A percentile compares a stretch with the other conserved stretches of the same genome.
phyloP scores from a whole-genome alignment of 2,888 invertebrate species.

The Mythimna loreyi region DNA sequence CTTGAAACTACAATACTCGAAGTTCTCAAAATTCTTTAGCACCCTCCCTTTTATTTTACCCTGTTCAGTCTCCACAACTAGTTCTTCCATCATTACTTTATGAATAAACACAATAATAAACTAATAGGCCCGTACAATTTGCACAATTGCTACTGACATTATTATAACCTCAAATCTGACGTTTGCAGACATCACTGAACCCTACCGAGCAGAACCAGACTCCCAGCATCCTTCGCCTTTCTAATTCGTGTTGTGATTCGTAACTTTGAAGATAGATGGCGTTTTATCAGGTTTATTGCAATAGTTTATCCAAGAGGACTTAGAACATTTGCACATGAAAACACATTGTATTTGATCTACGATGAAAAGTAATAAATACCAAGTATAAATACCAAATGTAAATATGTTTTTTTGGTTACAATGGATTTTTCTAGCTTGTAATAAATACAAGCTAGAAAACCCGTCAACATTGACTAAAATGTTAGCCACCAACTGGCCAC shows the following conservation, averaged over 20 bases:
- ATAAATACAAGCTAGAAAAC: neutral
- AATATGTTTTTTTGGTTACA: no score
- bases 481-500: no score
- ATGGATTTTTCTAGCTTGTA: no score
- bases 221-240: slow-evolving; percentile 19
- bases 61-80: slow-evolving; percentile 79
- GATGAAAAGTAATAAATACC: no score
- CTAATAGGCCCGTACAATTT: slow-evolving; percentile 24
- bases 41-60: slow-evolving; percentile 87
- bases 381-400: neutral
- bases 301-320: neutral
- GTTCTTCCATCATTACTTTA: slow-evolving; percentile 39
- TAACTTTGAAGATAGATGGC: slow-evolving; percentile 54
- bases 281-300: neutral
- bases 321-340: neutral
- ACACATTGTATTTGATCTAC: no score
- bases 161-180: slow-evolving; percentile 54
- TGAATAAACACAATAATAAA: slow-evolving; percentile 38
- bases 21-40: slow-evolving; percentile 77
- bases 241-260: slow-evolving; percentile 22
- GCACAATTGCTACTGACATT: slow-evolving; percentile 36
- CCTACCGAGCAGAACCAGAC: slow-evolving; percentile 6
- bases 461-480: neutral
- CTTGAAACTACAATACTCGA: slow-evolving; percentile 85
- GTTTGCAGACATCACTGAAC: slow-evolving; percentile 1